phyloP scores from a whole-genome alignment of 2,888 invertebrate species.

The Bedellia somnulentella region DNA sequence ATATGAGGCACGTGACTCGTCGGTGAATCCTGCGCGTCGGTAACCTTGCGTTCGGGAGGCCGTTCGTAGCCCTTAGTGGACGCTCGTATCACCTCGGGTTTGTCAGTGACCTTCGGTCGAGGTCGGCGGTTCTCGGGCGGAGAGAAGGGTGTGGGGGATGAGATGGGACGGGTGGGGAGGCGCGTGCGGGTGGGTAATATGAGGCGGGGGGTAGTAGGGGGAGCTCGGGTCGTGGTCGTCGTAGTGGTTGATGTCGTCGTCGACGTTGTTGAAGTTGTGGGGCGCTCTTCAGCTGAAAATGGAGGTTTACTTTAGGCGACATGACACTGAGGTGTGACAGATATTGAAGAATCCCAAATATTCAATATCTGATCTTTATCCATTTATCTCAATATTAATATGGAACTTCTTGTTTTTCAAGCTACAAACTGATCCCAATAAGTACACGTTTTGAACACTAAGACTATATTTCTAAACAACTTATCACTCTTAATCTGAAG shows the following conservation, averaged over 20 bases:
- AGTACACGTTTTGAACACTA: too few species aligned
- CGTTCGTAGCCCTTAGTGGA: conserved; percentile 43
- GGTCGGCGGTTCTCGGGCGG: conserved; percentile 18
- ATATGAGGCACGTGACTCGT: conserved; percentile 56
- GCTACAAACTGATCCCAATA: too few species aligned
- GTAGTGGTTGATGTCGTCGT: conserved; percentile 14
- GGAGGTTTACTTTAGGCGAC: too few species aligned
- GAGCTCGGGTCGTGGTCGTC: conserved; percentile 10
- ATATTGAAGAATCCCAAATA: too few species aligned
- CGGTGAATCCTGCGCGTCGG: conserved; percentile 39
- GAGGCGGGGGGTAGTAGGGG: conserved; percentile 16
- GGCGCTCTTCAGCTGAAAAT: conserved; percentile 56
- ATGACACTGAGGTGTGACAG: too few species aligned
- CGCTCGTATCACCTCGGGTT: conserved; percentile 17
- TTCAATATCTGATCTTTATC: too few species aligned
- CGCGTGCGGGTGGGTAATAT: conserved; percentile 20
- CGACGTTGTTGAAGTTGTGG: conserved; percentile 19
- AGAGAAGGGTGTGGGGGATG: conserved; percentile 22
- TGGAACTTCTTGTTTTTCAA: too few species aligned
- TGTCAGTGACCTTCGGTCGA: conserved; percentile 26
- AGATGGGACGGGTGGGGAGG: conserved; percentile 18
- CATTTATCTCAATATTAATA: too few species aligned
- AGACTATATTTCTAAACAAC: neutral
- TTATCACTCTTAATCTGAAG: neutral
- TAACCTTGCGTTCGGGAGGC: conserved; percentile 31